Conservation (phyloP, 23 tunicate species). For the Botrylloides violaceus region DNA sequence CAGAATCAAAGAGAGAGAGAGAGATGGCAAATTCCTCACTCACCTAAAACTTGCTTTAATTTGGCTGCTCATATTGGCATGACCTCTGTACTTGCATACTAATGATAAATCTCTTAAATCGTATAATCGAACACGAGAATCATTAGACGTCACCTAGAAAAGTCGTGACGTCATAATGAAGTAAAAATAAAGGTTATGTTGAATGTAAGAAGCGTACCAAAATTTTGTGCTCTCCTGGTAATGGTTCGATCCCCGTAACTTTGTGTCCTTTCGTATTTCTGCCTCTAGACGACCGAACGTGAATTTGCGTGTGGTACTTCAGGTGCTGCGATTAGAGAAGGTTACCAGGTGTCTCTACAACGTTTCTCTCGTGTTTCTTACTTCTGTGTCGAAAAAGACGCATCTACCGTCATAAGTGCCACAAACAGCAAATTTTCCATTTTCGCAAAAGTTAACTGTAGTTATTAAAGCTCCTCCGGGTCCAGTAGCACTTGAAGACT, state of each 20-base stretch:
- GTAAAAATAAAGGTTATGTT: not conserved
- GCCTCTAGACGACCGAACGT: constrained; percentile 70
- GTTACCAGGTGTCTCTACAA: not conserved
- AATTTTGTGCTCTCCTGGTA: constrained; percentile 73
- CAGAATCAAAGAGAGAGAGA: not conserved
- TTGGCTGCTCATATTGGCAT: constrained; percentile 76
- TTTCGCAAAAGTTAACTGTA: constrained; percentile 90
- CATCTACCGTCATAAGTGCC: constrained; percentile 98
- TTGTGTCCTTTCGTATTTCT: constrained; percentile 80
- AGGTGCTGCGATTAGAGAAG: constrained; percentile 44
- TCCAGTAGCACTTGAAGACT: constrained; percentile 8
- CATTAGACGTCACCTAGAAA: constrained; percentile 84
- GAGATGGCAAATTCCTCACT: not conserved
- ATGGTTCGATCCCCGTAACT: constrained; percentile 90
- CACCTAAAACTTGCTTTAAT: constrained; percentile 97
- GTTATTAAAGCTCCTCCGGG: constrained; percentile 39
- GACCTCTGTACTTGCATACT: constrained; percentile 83
- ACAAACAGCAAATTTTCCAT: constrained; percentile 91
- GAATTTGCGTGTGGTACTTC: constrained; percentile 94
- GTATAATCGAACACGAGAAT: constrained; percentile 81
- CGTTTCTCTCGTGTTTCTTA: not conserved
- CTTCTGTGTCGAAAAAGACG: constrained; percentile 87
- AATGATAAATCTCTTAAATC: constrained; percentile 81
- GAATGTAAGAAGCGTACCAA: constrained; percentile 35
- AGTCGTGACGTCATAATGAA: not conserved